These are phyloP conservation scores for Sycon ciliatum DNA, from an alignment of 37 sponge, comb jelly and placozoan species.

Conservation along the genomic window DNA sequence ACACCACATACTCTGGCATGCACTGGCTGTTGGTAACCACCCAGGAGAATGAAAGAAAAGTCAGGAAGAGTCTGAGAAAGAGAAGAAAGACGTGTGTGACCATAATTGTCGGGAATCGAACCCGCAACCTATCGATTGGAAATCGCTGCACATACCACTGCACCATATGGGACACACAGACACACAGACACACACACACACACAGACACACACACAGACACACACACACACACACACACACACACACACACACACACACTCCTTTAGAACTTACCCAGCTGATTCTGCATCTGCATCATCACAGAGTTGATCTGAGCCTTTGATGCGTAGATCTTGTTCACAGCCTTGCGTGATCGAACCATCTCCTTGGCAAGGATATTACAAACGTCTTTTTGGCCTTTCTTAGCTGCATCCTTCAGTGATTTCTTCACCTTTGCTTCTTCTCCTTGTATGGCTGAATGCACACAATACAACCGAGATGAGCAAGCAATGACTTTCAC, in stretches of 20 bases:
- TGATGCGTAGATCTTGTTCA: conserved; percentile 85
- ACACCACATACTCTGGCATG: too few species aligned
- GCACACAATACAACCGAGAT: too few species aligned
- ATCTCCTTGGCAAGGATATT: conserved; percentile 93
- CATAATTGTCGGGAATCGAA: too few species aligned
- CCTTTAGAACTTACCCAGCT: conserved; percentile 43
- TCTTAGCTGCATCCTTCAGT: conserved; percentile 95
- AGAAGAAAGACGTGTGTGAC: too few species aligned
- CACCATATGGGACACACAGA: not conserved
- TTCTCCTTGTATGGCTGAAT: conserved; percentile 66
- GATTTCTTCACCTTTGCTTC: conserved; percentile 83
- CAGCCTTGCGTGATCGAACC: conserved; percentile 78
- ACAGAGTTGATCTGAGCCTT: conserved; percentile 99
- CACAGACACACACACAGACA: conserved; percentile 3
- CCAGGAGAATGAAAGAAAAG: too few species aligned
- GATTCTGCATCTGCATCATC: conserved; percentile 88
- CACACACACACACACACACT: conserved; percentile 12
- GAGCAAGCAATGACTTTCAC: not conserved
- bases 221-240: conserved; percentile 20
- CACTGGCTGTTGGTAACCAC: too few species aligned
- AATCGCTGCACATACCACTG: too few species aligned
- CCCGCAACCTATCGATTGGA: too few species aligned
- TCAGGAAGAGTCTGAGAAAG: too few species aligned
- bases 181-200: conserved; percentile 26
- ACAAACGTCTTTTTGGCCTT: conserved; percentile 82